phyloP scores from a whole-genome alignment of 1,140 invertebrate species.

The Chironomus tepperi region DNA sequence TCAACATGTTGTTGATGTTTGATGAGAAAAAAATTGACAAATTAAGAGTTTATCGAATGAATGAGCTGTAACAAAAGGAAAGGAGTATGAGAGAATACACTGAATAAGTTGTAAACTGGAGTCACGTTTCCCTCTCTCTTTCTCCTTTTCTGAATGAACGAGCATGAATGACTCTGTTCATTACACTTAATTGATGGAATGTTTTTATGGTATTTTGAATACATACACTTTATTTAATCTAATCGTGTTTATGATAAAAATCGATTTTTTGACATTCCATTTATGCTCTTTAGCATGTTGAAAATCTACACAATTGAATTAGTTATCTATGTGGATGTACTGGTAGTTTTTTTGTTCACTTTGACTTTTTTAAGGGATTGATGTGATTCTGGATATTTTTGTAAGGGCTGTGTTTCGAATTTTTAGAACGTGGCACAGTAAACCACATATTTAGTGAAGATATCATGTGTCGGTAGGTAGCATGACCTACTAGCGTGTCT shows the following conservation, averaged over 20 bases:
- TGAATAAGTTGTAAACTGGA: background rate
- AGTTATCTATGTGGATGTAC: too few relatives aligned
- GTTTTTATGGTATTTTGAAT: slow-evolving; percentile 19
- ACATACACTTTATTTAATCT: background rate
- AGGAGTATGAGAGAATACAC: background rate
- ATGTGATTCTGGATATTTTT: too few relatives aligned
- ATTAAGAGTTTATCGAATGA: background rate
- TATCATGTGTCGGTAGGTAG: too few relatives aligned
- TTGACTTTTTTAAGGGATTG: too few relatives aligned
- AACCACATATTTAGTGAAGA: too few relatives aligned
- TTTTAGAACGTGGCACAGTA: too few relatives aligned
- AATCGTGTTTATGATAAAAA: background rate
- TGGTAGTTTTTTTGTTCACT: too few relatives aligned
- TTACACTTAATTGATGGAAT: slow-evolving; percentile 23
- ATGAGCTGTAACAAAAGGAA: background rate
- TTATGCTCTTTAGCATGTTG: background rate
- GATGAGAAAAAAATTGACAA: slow-evolving; percentile 20
- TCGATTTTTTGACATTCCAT: background rate
- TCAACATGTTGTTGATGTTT: slow-evolving; percentile 15
- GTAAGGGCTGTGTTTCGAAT: too few relatives aligned
- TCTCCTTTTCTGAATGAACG: background rate
- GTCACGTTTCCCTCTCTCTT: background rate
- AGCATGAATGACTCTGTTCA: slow-evolving; percentile 20
- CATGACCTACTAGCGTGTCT: too few relatives aligned
- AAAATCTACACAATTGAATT: background rate